Conservation (phyloP, 23 tunicate genomes). For the Corella eumyota region DNA sequence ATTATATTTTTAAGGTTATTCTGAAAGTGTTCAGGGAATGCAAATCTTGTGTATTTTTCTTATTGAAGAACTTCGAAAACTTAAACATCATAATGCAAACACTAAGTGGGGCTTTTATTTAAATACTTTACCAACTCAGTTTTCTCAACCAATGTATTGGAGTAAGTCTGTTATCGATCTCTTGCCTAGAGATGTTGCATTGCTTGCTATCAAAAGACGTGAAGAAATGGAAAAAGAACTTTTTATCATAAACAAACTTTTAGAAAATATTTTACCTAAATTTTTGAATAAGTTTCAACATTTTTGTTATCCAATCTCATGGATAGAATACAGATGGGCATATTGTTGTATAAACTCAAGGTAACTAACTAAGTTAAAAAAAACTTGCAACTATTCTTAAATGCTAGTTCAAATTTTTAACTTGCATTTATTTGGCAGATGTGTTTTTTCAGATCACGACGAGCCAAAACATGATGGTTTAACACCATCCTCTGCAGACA, state of each 20-base stretch:
- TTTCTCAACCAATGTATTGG: conserved; percentile 60
- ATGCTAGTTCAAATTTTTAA: not conserved
- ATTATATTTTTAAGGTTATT: too few relatives aligned
- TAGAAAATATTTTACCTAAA: not conserved
- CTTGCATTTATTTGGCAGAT: conserved; percentile 4
- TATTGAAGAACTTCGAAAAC: conserved; percentile 29
- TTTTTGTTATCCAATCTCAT: conserved; percentile 7
- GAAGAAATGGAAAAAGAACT: conserved; percentile 8
- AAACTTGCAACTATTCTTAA: not conserved
- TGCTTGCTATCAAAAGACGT: not conserved
- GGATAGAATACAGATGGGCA: conserved; percentile 57
- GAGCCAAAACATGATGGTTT: not conserved
- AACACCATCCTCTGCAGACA: conserved; percentile 16
- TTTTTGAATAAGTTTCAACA: not conserved
- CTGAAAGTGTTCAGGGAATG: too few relatives aligned
- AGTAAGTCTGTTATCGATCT: not conserved
- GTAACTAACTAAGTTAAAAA: conserved; percentile 2
- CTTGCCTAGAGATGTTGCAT: conserved; percentile 9
- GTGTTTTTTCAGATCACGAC: conserved; percentile 48
- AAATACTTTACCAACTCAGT: conserved; percentile 17
- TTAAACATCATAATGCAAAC: not conserved
- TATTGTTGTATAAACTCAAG: conserved; percentile 85
- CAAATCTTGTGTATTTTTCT: conserved; percentile 36
- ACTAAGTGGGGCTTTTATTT: conserved; percentile 29
- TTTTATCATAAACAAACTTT: conserved; percentile 8